Percentiles rank a stretch among this genome's conserved stretches.
Conservation (phyloP, 2,888 invertebrate genomes). For the Thera obeliscata region DNA sequence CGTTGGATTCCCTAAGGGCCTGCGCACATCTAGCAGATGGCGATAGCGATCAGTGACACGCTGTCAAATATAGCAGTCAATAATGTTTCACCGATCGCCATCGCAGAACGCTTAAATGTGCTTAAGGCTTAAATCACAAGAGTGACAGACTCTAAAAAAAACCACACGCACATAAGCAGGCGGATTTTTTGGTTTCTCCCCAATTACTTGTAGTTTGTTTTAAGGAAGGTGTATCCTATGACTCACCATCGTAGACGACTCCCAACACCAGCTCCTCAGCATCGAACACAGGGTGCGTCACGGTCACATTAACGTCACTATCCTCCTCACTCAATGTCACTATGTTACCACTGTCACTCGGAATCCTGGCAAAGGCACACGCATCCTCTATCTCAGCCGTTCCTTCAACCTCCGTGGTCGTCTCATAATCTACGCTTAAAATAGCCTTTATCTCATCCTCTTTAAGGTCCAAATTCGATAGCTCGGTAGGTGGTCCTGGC, state of each 20-base stretch:
- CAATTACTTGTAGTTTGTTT: background rate
- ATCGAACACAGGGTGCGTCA: constrained; percentile 81
- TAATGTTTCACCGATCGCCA: no score
- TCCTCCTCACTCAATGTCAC: constrained; percentile 71
- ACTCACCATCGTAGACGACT: constrained; percentile 84
- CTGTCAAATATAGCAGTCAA: no score
- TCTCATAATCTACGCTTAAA: constrained; percentile 55
- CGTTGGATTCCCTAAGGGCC: no score
- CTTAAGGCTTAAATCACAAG: no score
- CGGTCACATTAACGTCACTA: constrained; percentile 78
- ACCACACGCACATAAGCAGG: no score
- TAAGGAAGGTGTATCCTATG: background rate
- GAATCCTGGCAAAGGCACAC: constrained; percentile 73
- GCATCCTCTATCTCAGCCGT: constrained; percentile 61
- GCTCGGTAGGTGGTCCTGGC: constrained; percentile 82
- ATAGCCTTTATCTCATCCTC: constrained; percentile 51
- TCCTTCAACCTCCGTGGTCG: constrained; percentile 49
- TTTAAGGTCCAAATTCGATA: constrained; percentile 40
- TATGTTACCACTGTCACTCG: constrained; percentile 74
- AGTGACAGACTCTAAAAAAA: no score
- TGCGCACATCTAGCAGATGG: no score
- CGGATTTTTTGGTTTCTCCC: no score
- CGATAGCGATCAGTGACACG: no score
- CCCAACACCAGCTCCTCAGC: constrained; percentile 80
- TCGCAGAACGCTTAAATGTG: no score